phyloP scores from a whole-genome alignment of 2,113 vertebrate genomes.

The Hippocampus abdominalis region DNA sequence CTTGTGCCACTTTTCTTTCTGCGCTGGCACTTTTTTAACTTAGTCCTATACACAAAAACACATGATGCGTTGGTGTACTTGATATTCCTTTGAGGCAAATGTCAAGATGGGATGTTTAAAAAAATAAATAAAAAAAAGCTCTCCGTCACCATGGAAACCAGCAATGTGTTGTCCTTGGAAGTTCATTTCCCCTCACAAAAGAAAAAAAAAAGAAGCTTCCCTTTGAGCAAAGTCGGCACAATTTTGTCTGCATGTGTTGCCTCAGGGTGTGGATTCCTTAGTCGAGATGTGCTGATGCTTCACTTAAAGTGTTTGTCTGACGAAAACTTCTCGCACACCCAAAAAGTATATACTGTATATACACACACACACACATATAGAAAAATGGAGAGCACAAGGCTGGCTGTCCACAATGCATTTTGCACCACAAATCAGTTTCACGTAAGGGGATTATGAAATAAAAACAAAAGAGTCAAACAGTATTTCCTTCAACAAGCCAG shows the following conservation, averaged over 20 bases:
- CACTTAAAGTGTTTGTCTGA: not conserved
- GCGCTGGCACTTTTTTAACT: not conserved
- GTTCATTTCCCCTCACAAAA: not conserved
- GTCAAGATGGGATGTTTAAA: no score
- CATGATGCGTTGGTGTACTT: not conserved
- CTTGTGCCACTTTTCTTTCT: not conserved
- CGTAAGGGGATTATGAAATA: no score
- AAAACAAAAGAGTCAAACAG: no score
- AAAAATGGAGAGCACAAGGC: no score
- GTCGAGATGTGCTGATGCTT: not conserved
- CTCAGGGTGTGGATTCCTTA: not conserved
- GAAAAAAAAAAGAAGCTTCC: not conserved
- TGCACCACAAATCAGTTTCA: no score
- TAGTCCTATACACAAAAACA: not conserved
- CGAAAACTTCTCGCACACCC: no score
- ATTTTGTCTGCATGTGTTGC: not conserved
- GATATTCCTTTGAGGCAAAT: no score
- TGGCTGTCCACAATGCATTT: no score
- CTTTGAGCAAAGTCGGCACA: not conserved
- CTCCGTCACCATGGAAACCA: not conserved
- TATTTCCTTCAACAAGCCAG: no score
- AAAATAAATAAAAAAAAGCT: no score
- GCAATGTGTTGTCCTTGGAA: not conserved
- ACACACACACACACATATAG: no score
- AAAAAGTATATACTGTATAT: no score